A percentile compares a stretch with the other conserved stretches of the same genome.
Evolutionary conservation across 2,888 invertebrate genomes (phyloP).

Genomic region (Drosophila mulleri): DNA sequence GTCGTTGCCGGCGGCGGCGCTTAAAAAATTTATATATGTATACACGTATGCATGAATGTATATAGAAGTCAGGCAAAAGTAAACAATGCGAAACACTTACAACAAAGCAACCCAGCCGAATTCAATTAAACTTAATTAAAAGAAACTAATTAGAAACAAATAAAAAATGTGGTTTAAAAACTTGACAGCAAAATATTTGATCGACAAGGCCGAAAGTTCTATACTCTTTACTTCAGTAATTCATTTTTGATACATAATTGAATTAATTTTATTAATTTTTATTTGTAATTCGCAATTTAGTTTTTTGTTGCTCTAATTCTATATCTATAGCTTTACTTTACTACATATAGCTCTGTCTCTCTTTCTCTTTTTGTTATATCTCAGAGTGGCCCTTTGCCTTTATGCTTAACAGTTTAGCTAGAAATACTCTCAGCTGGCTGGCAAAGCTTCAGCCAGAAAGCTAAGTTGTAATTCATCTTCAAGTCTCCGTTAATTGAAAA

Average conservation of each 20-base stretch:
- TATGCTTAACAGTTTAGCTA: neutral
- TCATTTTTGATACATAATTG: neutral
- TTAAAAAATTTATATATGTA: constrained; percentile 7
- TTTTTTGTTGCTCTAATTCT: no score
- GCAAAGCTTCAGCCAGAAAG: neutral
- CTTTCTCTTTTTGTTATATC: neutral
- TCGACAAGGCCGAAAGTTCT: no score
- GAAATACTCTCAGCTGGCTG: neutral
- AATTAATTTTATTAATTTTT: neutral
- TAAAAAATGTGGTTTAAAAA: neutral
- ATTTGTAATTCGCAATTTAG: no score
- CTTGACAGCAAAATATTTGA: neutral
- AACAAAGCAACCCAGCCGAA: constrained; percentile 31
- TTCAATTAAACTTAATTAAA: constrained; percentile 54
- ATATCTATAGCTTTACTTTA: neutral
- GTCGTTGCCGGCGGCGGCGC: constrained; percentile 24
- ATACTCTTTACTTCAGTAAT: neutral
- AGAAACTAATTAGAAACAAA: constrained; percentile 46
- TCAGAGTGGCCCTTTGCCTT: no score
- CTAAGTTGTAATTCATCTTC: neutral
- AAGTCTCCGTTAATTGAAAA: neutral
- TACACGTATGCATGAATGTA: neutral
- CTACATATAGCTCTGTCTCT: neutral
- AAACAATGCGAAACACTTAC: constrained; percentile 20
- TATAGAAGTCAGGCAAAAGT: neutral